These are phyloP conservation scores for Morelia viridis DNA, from an alignment of 2,797 vertebrate genomes.

Conservation along the genomic window DNA sequence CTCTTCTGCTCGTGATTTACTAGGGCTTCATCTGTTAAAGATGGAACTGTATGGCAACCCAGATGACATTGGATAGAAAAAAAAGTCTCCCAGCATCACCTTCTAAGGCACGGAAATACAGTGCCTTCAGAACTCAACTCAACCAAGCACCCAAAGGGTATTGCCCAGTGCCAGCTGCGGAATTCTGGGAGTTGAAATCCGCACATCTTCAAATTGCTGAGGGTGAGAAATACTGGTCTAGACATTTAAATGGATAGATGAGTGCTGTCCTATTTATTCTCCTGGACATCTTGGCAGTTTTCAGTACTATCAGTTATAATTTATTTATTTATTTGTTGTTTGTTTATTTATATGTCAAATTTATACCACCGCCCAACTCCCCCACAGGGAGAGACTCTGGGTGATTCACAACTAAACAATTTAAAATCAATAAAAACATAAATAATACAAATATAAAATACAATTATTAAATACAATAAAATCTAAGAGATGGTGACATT, in stretches of 20 bases:
- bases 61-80: neutral
- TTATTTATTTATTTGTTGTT: no score
- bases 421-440: no score
- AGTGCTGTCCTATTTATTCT: neutral
- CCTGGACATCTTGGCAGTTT: neutral
- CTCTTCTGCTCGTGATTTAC: neutral
- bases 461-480: no score
- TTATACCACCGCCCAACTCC: no score
- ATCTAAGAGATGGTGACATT: no score
- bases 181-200: neutral
- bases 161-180: neutral
- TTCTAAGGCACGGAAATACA: neutral
- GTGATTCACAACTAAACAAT: no score
- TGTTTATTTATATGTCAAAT: no score
- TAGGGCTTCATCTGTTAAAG: neutral
- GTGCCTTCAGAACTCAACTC: neutral
- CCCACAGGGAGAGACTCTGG: no score
- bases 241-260: neutral
- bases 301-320: neutral
- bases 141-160: neutral
- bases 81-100: neutral
- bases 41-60: neutral
- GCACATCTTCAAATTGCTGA: neutral
- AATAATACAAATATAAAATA: no score
- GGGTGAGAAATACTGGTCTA: neutral